Evolutionary conservation across 2,797 vertebrate genomes (phyloP).

Genomic region (Hylomyscus alleni): DNA sequence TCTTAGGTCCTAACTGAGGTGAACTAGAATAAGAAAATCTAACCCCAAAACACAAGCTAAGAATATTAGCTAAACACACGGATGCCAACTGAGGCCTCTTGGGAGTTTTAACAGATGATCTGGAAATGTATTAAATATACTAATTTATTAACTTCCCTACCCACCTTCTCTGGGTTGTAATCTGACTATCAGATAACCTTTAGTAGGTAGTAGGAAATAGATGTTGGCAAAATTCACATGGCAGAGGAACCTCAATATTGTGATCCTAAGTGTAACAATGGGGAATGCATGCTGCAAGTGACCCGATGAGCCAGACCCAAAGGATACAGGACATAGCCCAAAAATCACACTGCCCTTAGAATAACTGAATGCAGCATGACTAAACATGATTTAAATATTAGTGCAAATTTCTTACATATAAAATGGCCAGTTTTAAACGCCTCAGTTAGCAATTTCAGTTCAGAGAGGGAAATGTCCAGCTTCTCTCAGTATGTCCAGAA

Average conservation of each 20-base stretch:
- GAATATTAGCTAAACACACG: not conserved
- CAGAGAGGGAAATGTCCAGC: conserved; percentile 70
- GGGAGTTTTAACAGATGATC: not conserved
- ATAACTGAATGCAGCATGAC: conserved; percentile 80
- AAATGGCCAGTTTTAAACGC: conserved; percentile 82
- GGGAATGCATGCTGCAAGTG: not conserved
- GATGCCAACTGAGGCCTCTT: not conserved
- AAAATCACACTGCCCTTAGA: conserved; percentile 37
- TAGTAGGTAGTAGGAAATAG: conserved; percentile 40
- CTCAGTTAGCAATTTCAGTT: conserved; percentile 81
- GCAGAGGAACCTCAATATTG: conserved; percentile 37
- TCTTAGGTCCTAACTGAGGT: conserved; percentile 52
- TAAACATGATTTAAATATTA: conserved; percentile 86
- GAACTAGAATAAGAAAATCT: not conserved
- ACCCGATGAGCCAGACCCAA: conserved; percentile 51
- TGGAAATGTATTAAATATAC: not conserved
- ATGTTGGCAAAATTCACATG: conserved; percentile 29
- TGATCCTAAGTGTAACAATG: conserved; percentile 42
- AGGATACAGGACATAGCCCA: conserved; percentile 44
- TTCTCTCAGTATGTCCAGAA: conserved; percentile 53
- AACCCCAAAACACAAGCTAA: not conserved
- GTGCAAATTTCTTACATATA: conserved; percentile 88
- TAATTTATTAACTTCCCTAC: conserved; percentile 35
- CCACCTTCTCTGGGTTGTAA: not conserved
- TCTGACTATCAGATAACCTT: conserved; percentile 6